These are phyloP conservation scores for Sebastes trivittatus DNA, from an alignment of 2,797 vertebrate species.

Conservation along the genomic window DNA sequence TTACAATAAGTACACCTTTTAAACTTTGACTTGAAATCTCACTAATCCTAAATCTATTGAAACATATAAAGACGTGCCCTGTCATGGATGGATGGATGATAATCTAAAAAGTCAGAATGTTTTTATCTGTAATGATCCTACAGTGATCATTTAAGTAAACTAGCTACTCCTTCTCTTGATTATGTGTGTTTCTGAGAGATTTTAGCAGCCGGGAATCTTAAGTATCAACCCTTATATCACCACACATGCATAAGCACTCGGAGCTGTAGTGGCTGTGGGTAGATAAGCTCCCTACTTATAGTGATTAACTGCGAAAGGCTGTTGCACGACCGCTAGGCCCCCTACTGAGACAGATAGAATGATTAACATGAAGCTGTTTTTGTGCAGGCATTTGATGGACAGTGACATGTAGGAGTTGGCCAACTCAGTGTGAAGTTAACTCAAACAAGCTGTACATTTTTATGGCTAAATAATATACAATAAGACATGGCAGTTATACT, in stretches of 20 bases:
- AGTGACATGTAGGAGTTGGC: neutral
- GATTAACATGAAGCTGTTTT: neutral
- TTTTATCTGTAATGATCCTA: neutral
- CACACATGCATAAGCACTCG: neutral
- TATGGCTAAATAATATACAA: neutral
- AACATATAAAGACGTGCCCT: neutral
- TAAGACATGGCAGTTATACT: neutral
- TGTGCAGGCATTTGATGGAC: neutral
- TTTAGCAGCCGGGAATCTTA: constrained; percentile 26
- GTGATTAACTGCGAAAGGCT: constrained; percentile 59
- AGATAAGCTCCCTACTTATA: constrained; percentile 57
- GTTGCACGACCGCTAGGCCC: constrained; percentile 1
- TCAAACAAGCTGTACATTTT: neutral
- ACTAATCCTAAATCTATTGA: neutral
- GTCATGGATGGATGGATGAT: neutral
- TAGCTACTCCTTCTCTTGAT: neutral
- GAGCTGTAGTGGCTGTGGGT: constrained; percentile 37
- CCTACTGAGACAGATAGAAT: neutral
- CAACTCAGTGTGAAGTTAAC: neutral
- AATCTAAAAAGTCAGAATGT: neutral
- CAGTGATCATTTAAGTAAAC: constrained; percentile 7
- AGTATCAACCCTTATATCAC: constrained; percentile 40
- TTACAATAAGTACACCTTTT: neutral
- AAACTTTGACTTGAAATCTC: neutral
- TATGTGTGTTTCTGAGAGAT: constrained; percentile 30